These are phyloP conservation scores for Agrotis clavis DNA, from an alignment of 2,888 invertebrate species.

Conservation along the genomic window DNA sequence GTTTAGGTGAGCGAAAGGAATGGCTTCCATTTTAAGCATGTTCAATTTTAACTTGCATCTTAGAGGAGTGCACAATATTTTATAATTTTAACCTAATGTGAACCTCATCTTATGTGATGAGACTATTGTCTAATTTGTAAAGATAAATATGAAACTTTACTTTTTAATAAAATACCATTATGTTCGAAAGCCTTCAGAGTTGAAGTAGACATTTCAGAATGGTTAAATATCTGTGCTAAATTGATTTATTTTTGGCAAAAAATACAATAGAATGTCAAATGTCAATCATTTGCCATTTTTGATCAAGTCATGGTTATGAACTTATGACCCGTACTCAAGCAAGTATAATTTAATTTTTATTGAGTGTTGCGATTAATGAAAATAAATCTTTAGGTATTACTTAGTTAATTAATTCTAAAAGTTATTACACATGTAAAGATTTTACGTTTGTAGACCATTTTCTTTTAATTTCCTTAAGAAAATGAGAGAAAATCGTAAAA, in stretches of 20 bases:
- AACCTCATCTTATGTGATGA: neutral
- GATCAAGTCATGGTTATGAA: slow-evolving; percentile 15
- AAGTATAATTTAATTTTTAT: slow-evolving; percentile 5
- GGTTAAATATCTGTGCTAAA: slow-evolving; percentile 1
- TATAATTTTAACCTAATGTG: neutral
- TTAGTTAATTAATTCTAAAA: neutral
- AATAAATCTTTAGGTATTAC: slow-evolving; percentile 7
- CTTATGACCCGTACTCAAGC: neutral
- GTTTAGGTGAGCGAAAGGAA: slow-evolving; percentile 14
- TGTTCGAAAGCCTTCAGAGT: neutral
- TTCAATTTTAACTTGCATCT: neutral
- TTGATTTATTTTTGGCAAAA: slow-evolving; percentile 15
- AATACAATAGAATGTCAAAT: slow-evolving; percentile 39
- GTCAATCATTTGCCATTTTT: slow-evolving; percentile 24
- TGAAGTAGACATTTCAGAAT: neutral
- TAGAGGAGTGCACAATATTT: slow-evolving; percentile 4
- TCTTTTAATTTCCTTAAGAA: slow-evolving; percentile 23
- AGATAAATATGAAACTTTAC: neutral
- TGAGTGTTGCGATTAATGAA: neutral
- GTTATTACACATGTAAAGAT: neutral
- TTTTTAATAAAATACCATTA: neutral
- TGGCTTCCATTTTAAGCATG: neutral
- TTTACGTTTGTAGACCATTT: slow-evolving; percentile 3
- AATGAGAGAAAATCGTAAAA: slow-evolving; percentile 43
- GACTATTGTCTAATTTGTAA: neutral